Evolutionary conservation across 1,140 invertebrate genomes (phyloP).

Genomic region (Drosophila nikananu): DNA sequence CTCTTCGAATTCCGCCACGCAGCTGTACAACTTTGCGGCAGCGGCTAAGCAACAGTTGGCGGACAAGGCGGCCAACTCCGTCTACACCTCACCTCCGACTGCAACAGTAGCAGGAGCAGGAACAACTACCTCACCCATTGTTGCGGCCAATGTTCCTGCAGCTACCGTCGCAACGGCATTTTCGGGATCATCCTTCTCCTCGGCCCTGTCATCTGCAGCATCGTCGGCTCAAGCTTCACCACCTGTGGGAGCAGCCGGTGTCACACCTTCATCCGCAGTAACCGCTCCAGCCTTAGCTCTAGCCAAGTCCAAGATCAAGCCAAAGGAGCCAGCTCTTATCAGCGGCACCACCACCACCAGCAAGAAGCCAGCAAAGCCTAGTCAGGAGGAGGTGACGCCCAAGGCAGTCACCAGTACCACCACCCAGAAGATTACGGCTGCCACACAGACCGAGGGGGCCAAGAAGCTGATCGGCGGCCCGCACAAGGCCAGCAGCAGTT

Average conservation of each 20-base stretch:
- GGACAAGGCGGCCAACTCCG: slow-evolving; percentile 27
- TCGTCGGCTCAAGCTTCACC: slow-evolving; percentile 10
- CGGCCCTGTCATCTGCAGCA: slow-evolving; percentile 22
- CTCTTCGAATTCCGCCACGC: slow-evolving; percentile 14
- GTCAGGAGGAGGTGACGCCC: slow-evolving; percentile 41
- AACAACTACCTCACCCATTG: slow-evolving; percentile 44
- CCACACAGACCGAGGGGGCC: slow-evolving; percentile 64
- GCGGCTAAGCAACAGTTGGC: slow-evolving; percentile 61
- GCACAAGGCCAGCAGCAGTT: slow-evolving; percentile 12
- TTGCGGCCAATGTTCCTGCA: slow-evolving; percentile 5
- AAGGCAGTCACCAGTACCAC: slow-evolving; percentile 10
- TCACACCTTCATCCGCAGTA: background rate
- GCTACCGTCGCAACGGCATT: background rate
- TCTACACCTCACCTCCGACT: slow-evolving; percentile 1
- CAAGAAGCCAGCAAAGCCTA: slow-evolving; percentile 45
- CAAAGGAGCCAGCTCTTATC: slow-evolving; percentile 38
- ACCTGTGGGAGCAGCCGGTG: background rate
- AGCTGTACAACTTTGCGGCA: slow-evolving; percentile 73
- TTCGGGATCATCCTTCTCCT: slow-evolving; percentile 15
- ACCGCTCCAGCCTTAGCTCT: background rate
- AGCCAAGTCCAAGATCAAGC: slow-evolving; percentile 54
- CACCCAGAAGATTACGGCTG: slow-evolving; percentile 51
- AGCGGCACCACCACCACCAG: slow-evolving; percentile 11
- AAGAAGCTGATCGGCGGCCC: slow-evolving; percentile 41
- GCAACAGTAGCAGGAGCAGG: slow-evolving; percentile 1